These are phyloP conservation scores for Antheraea yamamai DNA, from an alignment of 2,888 invertebrate species.

Conservation along the genomic window DNA sequence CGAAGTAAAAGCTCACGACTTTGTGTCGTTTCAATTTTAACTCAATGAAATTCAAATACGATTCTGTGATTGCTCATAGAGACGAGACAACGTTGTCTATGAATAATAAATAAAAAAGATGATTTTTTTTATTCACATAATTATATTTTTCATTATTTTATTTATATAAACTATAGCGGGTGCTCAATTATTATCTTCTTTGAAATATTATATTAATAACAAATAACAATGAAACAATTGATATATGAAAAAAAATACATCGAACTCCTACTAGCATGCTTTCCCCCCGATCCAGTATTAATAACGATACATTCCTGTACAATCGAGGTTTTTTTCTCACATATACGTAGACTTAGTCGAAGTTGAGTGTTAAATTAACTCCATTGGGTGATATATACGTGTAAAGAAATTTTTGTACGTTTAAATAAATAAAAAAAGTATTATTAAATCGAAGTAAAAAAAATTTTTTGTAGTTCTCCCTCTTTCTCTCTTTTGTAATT, in stretches of 20 bases:
- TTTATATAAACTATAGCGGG: slow-evolving; percentile 24
- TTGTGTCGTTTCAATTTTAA: background rate
- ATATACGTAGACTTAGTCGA: slow-evolving; percentile 59
- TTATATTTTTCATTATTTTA: slow-evolving; percentile 6
- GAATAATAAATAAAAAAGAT: background rate
- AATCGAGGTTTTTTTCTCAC: slow-evolving; percentile 65
- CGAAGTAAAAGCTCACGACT: background rate
- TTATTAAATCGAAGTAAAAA: slow-evolving; percentile 42
- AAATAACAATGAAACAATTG: slow-evolving; percentile 18
- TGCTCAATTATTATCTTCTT: slow-evolving; percentile 35
- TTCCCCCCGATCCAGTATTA: slow-evolving; percentile 64
- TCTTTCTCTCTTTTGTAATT: slow-evolving; percentile 34
- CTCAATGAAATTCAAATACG: background rate
- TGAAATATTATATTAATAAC: slow-evolving; percentile 30
- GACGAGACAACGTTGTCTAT: background rate
- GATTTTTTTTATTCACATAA: background rate
- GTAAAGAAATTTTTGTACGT: slow-evolving; percentile 32
- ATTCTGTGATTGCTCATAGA: slow-evolving; percentile 6
- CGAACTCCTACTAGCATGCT: background rate
- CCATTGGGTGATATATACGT: slow-evolving; percentile 75
- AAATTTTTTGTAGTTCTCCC: background rate
- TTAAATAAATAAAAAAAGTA: slow-evolving; percentile 49
- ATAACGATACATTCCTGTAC: slow-evolving; percentile 74
- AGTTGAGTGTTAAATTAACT: slow-evolving; percentile 61
- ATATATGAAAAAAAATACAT: slow-evolving; percentile 10